Evolutionary conservation across 2,113 vertebrate species (phyloP), one percentile per base, ranked within the genome.

Genomic region (Spilogale gracilis): DNA sequence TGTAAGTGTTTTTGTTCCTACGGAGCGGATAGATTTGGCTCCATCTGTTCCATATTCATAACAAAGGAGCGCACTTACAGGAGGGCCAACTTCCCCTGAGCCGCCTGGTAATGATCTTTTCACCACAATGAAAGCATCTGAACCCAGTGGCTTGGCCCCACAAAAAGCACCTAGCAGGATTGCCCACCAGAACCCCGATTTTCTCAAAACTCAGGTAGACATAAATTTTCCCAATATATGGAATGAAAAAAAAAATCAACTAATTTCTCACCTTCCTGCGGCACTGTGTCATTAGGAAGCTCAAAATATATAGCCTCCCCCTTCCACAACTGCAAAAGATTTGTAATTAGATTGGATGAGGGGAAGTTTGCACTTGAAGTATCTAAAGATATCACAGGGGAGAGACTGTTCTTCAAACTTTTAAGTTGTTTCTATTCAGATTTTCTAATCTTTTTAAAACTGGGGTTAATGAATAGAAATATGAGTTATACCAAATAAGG

Each of bases 1-100:
- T 99, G 98, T 99, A 99, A 99, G 99, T 99, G 98, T 97, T 99
- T 99, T 99, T 99, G 98, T 99, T 99, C 99, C 99, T 99, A 98
- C 71, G 63, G 99, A 99, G 99, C 98, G 98, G 98, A 99, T 99
- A 99, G 98, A 99, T 99, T 99, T 99, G 98, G 98, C 99, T 98
- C 99, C 98, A 98, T 99, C 98, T 99, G 99, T 99, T 99, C 99
- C 99, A 99, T 99, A 99, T 99, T 99, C 99, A 99, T 99, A 99
- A 99, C 98, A 99, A 99, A 99, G 99, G 98, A 99, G 98, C 98
- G 97, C 98, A 98, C 98, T 98, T 99, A 98, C 98, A 98, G 98
- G 98, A 98, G 98, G 98, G 98, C 97, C 97, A 98, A 98, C 98
- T 99, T 99, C 99, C 98, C 7, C 9, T 52, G 97, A 99, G 98